Conservation (phyloP, 1,140 invertebrate species). For the Helicoverpa zea region DNA sequence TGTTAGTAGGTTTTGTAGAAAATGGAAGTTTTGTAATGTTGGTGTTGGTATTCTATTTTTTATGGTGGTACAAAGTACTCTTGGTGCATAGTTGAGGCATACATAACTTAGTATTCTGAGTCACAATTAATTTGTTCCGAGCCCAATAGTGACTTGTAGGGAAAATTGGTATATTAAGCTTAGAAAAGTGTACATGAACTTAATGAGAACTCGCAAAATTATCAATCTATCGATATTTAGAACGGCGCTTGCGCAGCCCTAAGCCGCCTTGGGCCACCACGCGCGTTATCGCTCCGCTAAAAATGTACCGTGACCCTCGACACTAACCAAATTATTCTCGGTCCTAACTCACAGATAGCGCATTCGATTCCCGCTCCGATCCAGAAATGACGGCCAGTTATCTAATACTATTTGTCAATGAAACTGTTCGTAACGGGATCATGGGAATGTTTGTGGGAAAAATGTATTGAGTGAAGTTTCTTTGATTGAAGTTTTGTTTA, state of each 20-base stretch:
- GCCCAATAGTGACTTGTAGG: too few species aligned
- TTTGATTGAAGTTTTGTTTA: not conserved
- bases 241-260: constrained; percentile 59
- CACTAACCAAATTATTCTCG: constrained; percentile 84
- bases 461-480: not conserved
- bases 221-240: constrained; percentile 47
- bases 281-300: constrained; percentile 79
- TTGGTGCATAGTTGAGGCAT: too few species aligned
- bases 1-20: too few species aligned
- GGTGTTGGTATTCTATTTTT: not conserved
- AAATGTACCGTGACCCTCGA: constrained; percentile 80
- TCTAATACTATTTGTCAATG: constrained; percentile 55
- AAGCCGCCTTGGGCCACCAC: constrained; percentile 78
- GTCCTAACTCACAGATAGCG: constrained; percentile 59
- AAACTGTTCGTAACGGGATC: constrained; percentile 19
- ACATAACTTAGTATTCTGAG: too few species aligned
- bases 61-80: too few species aligned
- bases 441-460: not conserved
- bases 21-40: not conserved
- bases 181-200: not conserved
- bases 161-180: too few species aligned
- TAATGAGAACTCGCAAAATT: constrained; percentile 10
- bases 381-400: constrained; percentile 60
- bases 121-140: too few species aligned
- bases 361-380: constrained; percentile 64